Base-by-base conservation (phyloP, 37 sponge, comb jelly and placozoan species). In the Crambe crambe region DNA sequence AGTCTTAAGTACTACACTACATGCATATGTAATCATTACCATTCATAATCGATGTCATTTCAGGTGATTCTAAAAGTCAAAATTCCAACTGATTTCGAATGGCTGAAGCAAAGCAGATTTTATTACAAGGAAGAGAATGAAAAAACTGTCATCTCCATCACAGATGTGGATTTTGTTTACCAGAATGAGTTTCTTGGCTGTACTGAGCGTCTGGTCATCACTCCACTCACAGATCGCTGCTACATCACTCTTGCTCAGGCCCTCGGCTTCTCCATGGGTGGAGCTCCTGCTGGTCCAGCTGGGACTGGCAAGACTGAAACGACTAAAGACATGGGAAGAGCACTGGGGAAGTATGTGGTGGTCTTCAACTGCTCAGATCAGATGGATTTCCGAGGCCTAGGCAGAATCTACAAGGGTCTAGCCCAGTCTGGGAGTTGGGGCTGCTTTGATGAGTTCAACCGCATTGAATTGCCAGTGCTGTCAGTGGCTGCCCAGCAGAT, bases 341-440 rank as follows among this genome's bases (percentile, higher is more conserved):
- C 94, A 34, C 85, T 98, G 66, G 98, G 98, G n/a, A 98, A 98
- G 84, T 98, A 93, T 57, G 98, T 98, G 37, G 98, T 98, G 40
- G 98, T 98, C 73, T 98, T 98, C 90, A 98, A 98, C 92, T 98
- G 98, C 87, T 98, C 98, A 30, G 98, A 98, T 74, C 98, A 98
- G 87, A 98, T 98, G 98, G 98, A 98, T 83, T 98, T 92, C 90
- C 80, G 98, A 67, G 98, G 98, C 0, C 83, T 98, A 56, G 98
- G 98, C 25, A 89, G 98, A 29, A 98, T 98, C 73, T 98, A 92
- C 88, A 98, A 98, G 76, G 98, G 98, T 32, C 90, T 98, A 42
- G 98, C 98, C 31, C 98, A 98, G 92, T 95, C 95, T 42, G 98
- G 98, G 2, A 90, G 88, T 42, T 98, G 98, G 98, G 98, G 98